phyloP scores from a whole-genome alignment of 2,888 invertebrate species.

The Leuctra nigra region DNA sequence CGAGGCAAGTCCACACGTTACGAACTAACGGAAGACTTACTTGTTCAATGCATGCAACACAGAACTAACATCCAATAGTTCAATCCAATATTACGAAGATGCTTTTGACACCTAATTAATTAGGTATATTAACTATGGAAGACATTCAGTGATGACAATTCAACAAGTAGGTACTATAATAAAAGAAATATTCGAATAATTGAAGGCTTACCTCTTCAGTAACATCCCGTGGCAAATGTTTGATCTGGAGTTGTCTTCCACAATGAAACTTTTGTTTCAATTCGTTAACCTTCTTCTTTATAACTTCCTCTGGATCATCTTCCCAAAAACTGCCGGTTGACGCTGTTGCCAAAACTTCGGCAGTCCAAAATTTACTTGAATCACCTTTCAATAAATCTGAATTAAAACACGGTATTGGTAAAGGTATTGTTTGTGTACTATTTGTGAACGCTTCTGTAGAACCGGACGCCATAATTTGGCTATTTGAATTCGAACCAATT shows the following conservation, averaged over 20 bases:
- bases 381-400: constrained; percentile 30
- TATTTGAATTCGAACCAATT: too few relatives aligned
- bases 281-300: constrained; percentile 37
- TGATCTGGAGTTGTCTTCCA: constrained; percentile 39
- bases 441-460: constrained; percentile 37
- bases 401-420: constrained; percentile 30
- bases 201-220: constrained; percentile 38
- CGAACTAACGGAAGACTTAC: too few relatives aligned
- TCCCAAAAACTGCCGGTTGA: constrained; percentile 38
- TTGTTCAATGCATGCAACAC: too few relatives aligned
- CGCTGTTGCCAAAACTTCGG: constrained; percentile 36
- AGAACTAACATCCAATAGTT: too few relatives aligned
- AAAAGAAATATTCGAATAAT: neutral
- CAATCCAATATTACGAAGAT: too few relatives aligned
- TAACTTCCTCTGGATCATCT: constrained; percentile 36
- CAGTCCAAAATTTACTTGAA: constrained; percentile 32
- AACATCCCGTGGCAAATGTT: constrained; percentile 41
- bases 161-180: too few relatives aligned
- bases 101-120: too few relatives aligned
- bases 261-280: constrained; percentile 39
- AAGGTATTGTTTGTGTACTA: constrained; percentile 31
- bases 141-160: too few relatives aligned
- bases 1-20: too few relatives aligned
- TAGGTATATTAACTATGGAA: too few relatives aligned
- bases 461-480: constrained; percentile 36